phyloP scores from a whole-genome alignment of 2,888 invertebrate genomes.

The Aphrophora alni region DNA sequence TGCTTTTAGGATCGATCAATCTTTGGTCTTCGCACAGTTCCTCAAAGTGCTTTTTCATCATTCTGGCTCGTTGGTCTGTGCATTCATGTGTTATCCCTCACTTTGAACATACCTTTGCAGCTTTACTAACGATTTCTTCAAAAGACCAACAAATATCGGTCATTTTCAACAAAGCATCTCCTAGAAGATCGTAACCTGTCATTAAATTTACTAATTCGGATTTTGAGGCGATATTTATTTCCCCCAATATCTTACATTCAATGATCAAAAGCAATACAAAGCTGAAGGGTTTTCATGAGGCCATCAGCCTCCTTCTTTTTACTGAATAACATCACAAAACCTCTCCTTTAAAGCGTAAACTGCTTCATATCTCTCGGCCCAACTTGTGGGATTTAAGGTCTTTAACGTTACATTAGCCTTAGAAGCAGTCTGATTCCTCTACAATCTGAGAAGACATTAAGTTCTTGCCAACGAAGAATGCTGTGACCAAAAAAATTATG shows the following conservation, averaged over 20 bases:
- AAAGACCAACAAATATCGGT: background rate
- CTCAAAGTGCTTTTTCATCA: background rate
- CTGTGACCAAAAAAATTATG: too few species aligned
- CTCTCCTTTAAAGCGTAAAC: slow-evolving; percentile 3
- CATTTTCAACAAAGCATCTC: background rate
- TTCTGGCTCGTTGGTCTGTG: slow-evolving; percentile 11
- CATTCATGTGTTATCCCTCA: background rate
- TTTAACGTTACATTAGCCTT: background rate
- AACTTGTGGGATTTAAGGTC: background rate
- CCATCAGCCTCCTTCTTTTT: too few species aligned
- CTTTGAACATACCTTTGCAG: background rate
- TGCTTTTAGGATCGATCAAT: too few species aligned
- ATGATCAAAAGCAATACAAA: background rate
- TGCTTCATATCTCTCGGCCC: background rate
- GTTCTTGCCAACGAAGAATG: too few species aligned
- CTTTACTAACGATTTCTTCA: slow-evolving; percentile 11
- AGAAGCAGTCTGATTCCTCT: background rate
- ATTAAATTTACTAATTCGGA: slow-evolving; percentile 16
- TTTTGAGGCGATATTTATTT: slow-evolving; percentile 14
- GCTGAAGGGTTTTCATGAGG: background rate
- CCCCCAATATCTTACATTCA: slow-evolving; percentile 6
- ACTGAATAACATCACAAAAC: background rate
- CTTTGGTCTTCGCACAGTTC: background rate
- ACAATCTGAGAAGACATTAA: too few species aligned
- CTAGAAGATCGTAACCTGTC: slow-evolving; percentile 19